A percentile compares a stretch with the other conserved stretches of the same genome.
Conservation (phyloP, 2,113 vertebrate species). For the Aplodontia rufa region DNA sequence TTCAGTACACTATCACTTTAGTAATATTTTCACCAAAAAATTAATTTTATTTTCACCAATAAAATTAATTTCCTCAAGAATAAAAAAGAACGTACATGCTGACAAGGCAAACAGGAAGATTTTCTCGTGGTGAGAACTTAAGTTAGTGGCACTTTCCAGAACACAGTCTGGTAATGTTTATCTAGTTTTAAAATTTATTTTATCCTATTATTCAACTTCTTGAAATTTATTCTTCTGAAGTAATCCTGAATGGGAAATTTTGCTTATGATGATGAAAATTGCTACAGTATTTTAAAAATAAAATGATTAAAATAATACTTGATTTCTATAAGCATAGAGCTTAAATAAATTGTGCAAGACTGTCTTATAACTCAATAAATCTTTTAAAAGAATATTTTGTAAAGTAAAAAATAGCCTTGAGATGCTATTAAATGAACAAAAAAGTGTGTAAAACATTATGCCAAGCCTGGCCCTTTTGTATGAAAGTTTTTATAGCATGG, state of each 20-base stretch:
- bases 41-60: conserved; percentile 5
- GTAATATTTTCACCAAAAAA: conserved; percentile 2
- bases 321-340: not conserved
- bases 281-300: not conserved
- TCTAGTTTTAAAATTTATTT: not conserved
- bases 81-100: not conserved
- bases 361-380: not conserved
- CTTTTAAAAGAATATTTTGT: not conserved
- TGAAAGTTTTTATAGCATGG: not conserved
- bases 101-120: not conserved
- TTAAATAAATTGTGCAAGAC: not conserved
- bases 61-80: not conserved
- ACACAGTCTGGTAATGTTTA: not conserved
- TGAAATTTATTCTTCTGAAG: not conserved
- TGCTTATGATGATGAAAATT: not conserved
- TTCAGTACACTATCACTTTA: not conserved
- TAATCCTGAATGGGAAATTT: not conserved
- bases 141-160: not conserved
- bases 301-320: not conserved
- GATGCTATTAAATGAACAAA: not conserved
- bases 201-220: not conserved
- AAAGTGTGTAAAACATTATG: not conserved
- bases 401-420: not conserved
- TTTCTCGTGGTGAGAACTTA: not conserved
- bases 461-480: not conserved